Percentiles rank a stretch among this genome's conserved stretches.
These are phyloP conservation scores for Notolepis coatsorum DNA, from an alignment of 2,797 vertebrate species.

Conservation along the genomic window DNA sequence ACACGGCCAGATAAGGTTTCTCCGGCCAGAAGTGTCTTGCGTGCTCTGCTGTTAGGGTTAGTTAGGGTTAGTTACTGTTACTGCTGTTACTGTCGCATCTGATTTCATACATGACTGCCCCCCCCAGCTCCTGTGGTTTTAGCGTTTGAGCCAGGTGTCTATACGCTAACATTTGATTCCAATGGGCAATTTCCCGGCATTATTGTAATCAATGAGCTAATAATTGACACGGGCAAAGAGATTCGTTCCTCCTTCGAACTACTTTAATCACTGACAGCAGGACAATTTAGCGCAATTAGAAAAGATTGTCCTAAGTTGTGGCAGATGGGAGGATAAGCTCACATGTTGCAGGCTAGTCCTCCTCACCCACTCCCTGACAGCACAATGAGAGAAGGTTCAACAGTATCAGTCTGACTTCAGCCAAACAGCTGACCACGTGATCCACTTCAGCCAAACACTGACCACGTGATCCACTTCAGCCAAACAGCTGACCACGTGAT, in stretches of 20 bases:
- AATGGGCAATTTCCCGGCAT: constrained; percentile 91
- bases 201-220: constrained; percentile 96
- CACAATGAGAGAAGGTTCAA: too few species aligned
- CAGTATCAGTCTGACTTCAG: too few species aligned
- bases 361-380: too few species aligned
- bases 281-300: constrained; percentile 92
- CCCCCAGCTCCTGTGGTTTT: constrained; percentile 82
- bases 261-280: constrained; percentile 93
- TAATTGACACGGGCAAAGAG: constrained; percentile 88
- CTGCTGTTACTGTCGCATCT: constrained; percentile 56
- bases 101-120: constrained; percentile 53
- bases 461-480: too few species aligned
- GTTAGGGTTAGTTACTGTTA: constrained; percentile 25
- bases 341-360: constrained; percentile 54
- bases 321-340: constrained; percentile 88
- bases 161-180: constrained; percentile 84
- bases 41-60: too few species aligned
- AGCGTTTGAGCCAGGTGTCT: constrained; percentile 88
- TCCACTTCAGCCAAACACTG: too few species aligned
- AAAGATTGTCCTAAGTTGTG: constrained; percentile 89
- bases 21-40: background rate
- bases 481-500: too few species aligned
- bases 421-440: too few species aligned
- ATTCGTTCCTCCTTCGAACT: constrained; percentile 87
- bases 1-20: constrained; percentile 9